A percentile compares a stretch with the other conserved stretches of the same genome.
phyloP scores from a whole-genome alignment of 2,113 vertebrate genomes.

The Rhabdornis inornatus region DNA sequence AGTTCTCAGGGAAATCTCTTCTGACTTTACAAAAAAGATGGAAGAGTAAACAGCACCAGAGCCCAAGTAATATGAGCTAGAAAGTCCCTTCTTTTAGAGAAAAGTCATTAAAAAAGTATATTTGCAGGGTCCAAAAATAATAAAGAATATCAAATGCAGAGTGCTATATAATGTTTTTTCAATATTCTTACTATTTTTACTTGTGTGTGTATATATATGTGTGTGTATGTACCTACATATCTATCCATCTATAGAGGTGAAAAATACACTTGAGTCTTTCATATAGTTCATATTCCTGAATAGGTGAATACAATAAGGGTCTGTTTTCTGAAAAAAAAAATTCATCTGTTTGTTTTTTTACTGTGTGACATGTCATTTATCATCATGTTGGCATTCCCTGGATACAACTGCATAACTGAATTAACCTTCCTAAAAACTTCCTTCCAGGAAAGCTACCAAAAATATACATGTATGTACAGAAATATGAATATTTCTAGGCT shows the following conservation, averaged over 20 bases:
- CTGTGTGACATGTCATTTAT: background rate
- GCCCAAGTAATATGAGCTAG: conserved; percentile 82
- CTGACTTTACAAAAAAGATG: conserved; percentile 80
- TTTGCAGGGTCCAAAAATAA: conserved; percentile 82
- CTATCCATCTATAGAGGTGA: background rate
- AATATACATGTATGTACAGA: background rate
- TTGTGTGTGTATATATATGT: background rate
- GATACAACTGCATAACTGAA: background rate
- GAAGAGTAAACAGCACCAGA: conserved; percentile 78
- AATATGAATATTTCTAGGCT: background rate
- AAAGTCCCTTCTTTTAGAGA: conserved; percentile 77
- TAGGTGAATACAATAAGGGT: conserved; percentile 3
- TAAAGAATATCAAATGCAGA: conserved; percentile 77
- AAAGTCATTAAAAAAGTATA: conserved; percentile 76
- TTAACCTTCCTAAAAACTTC: background rate
- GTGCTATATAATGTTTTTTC: conserved; percentile 68
- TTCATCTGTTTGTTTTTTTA: background rate
- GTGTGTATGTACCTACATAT: background rate
- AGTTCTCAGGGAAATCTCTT: conserved; percentile 85
- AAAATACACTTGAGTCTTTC: background rate
- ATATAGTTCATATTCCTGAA: conserved; percentile 19
- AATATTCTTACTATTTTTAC: conserved; percentile 59
- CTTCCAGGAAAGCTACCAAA: background rate
- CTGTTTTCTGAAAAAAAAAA: background rate
- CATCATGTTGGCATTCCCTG: background rate